Percentiles rank a stretch among this genome's conserved stretches.
Evolutionary conservation across 1,140 invertebrate genomes (phyloP).

Genomic region (Vollenhovia emeryi): DNA sequence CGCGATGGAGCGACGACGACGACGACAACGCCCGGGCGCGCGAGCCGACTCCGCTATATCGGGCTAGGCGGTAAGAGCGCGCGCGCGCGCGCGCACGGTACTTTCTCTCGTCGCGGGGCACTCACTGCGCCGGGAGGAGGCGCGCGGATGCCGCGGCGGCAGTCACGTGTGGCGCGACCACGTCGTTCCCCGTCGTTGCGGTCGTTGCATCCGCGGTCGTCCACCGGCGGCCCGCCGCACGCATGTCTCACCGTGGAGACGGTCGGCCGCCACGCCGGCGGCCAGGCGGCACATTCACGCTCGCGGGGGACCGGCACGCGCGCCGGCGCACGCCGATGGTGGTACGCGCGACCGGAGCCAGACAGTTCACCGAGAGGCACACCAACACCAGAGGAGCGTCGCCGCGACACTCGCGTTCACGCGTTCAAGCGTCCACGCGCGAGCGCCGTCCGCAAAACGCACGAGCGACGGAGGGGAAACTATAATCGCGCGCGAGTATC

Average conservation of each 20-base stretch:
- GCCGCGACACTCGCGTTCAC: constrained; percentile 35
- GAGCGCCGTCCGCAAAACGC: background rate
- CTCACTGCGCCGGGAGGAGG: constrained; percentile 70
- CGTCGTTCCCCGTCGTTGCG: constrained; percentile 58
- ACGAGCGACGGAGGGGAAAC: background rate
- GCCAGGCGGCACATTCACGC: constrained; percentile 63
- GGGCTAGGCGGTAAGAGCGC: too few relatives aligned
- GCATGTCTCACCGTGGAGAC: constrained; percentile 66
- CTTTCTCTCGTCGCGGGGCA: constrained; percentile 54
- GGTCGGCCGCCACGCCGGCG: constrained; percentile 55
- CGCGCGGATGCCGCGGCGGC: constrained; percentile 65
- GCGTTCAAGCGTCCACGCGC: constrained; percentile 54
- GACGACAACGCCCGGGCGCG: background rate
- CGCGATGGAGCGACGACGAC: too few relatives aligned
- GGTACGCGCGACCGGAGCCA: background rate
- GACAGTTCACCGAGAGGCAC: too few relatives aligned
- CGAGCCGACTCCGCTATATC: too few relatives aligned
- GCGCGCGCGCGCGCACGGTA: constrained; percentile 16
- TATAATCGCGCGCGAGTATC: constrained; percentile 24
- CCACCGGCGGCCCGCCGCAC: constrained; percentile 58
- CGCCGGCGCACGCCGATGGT: background rate
- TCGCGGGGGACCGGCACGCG: constrained; percentile 9
- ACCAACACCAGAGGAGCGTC: too few relatives aligned
- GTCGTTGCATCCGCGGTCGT: constrained; percentile 60
- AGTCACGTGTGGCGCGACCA: constrained; percentile 69